phyloP scores from a whole-genome alignment of 2,888 invertebrate genomes.

The Drosophila acutilabella region DNA sequence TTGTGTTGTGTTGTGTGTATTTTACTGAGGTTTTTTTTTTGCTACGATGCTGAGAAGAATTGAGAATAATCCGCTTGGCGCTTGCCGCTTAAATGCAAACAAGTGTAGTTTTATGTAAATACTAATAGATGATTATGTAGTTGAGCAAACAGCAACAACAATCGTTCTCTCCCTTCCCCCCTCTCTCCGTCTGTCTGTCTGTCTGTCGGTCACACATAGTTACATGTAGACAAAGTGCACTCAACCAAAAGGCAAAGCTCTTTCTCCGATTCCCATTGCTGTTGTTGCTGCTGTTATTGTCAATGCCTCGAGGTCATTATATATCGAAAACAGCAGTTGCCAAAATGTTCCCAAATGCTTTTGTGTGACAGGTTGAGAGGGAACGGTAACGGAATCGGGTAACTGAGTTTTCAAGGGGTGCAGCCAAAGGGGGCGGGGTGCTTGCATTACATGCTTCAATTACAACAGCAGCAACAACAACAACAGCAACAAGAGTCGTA shows the following conservation, averaged over 20 bases:
- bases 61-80: constrained; percentile 73
- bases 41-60: constrained; percentile 6
- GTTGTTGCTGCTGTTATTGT: constrained; percentile 39
- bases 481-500: constrained; percentile 48
- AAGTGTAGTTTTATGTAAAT: constrained; percentile 79
- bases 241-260: constrained; percentile 70
- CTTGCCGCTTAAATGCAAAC: constrained; percentile 74
- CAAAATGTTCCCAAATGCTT: constrained; percentile 79
- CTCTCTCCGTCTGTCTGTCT: background rate
- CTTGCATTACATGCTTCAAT: constrained; percentile 79
- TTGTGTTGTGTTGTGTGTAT: background rate
- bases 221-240: constrained; percentile 77
- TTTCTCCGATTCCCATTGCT: constrained; percentile 45
- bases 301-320: constrained; percentile 80
- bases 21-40: background rate
- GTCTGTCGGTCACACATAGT: constrained; percentile 72
- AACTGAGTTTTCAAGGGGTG: constrained; percentile 5
- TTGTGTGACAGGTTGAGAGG: constrained; percentile 71
- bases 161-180: background rate
- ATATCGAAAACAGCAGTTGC: constrained; percentile 81
- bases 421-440: constrained; percentile 34
- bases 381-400: background rate
- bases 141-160: constrained; percentile 72
- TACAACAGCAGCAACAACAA: constrained; percentile 61
- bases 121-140: constrained; percentile 80